Evolutionary conservation across 2,113 vertebrate species (phyloP).

Genomic region (Pterocles orientalis): DNA sequence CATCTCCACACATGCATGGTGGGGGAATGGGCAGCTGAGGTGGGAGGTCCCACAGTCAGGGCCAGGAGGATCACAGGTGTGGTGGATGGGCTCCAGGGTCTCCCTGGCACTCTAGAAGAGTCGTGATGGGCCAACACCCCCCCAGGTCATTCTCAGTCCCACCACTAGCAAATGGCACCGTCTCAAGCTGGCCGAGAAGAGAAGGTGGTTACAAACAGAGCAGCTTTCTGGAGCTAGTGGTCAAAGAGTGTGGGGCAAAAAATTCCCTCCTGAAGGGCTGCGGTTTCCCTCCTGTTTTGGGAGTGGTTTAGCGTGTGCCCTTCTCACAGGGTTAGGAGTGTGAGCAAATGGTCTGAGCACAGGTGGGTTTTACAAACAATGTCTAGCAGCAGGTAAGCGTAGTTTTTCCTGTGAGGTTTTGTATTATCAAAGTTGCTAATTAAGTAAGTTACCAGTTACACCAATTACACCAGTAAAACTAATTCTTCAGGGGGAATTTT

Average conservation of each 20-base stretch:
- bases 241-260: background rate
- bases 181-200: background rate
- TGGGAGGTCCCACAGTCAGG: background rate
- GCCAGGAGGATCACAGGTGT: background rate
- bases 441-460: background rate
- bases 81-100: background rate
- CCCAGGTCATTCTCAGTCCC: background rate
- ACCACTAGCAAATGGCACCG: fast-evolving
- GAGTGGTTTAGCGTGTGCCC: background rate
- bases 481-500: background rate
- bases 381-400: background rate
- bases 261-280: background rate
- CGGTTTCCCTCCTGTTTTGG: background rate
- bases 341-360: background rate
- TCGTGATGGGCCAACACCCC: background rate
- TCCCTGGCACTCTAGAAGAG: background rate
- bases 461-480: background rate
- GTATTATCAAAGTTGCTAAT: background rate
- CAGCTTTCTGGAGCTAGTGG: background rate
- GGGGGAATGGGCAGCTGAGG: background rate
- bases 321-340: background rate
- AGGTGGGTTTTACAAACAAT: background rate
- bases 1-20: background rate
- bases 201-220: background rate
- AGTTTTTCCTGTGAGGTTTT: background rate